Percentiles rank a stretch among this genome's conserved stretches.
phyloP scores from a whole-genome alignment of 2,797 vertebrate genomes.

The Hydrocynus forskahlii region DNA sequence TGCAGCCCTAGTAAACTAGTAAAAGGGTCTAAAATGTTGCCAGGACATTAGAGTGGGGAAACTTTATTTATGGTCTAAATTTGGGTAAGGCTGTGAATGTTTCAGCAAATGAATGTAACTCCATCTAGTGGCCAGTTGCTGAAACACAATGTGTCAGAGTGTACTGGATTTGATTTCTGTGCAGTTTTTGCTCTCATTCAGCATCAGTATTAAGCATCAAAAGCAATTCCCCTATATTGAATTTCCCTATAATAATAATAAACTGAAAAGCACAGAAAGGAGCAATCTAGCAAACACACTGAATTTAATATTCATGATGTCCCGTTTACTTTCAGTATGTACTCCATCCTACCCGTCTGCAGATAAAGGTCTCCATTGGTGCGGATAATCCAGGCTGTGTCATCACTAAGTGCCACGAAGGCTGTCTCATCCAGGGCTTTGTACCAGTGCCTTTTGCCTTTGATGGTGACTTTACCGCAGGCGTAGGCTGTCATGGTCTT shows the following conservation, averaged over 20 bases:
- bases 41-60: background rate
- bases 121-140: constrained; percentile 40
- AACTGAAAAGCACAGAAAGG: background rate
- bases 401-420: constrained; percentile 91
- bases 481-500: constrained; percentile 93
- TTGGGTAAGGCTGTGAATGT: background rate
- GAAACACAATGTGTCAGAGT: background rate
- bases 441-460: constrained; percentile 95
- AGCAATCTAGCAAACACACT: background rate
- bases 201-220: background rate
- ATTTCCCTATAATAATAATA: background rate
- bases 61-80: background rate
- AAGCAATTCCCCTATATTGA: background rate
- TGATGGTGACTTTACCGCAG: constrained; percentile 92
- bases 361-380: constrained; percentile 94
- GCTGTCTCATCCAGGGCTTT: constrained; percentile 89
- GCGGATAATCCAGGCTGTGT: constrained; percentile 94
- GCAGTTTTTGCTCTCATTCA: background rate
- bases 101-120: background rate
- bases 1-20: background rate
- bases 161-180: background rate
- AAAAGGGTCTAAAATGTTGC: background rate
- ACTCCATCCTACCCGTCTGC: constrained; percentile 85
- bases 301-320: background rate
- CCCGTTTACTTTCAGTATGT: background rate